Conservation (phyloP, 2,797 vertebrate genomes). For the Lepilemur septentrionalis region DNA sequence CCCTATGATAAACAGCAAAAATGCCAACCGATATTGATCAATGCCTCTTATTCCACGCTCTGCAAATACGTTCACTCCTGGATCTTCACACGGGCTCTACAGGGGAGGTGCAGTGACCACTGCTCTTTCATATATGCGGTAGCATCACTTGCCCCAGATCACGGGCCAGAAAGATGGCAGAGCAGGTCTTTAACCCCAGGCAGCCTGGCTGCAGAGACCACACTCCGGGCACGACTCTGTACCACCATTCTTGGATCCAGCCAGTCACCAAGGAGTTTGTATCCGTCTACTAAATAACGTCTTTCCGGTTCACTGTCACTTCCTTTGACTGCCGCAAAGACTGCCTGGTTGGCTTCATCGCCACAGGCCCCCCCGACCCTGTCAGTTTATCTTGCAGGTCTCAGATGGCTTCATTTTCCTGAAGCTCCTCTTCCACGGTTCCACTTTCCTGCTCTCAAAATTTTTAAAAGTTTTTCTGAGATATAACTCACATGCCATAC, state of each 20-base stretch:
- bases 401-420: fast-evolving
- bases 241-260: fast-evolving
- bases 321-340: background rate
- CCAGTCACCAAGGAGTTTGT: fast-evolving
- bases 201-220: background rate
- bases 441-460: background rate
- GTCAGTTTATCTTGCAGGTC: background rate
- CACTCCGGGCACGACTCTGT: fast-evolving
- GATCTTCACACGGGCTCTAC: background rate
- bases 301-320: fast-evolving
- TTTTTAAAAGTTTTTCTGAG: background rate
- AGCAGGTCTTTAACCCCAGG: background rate
- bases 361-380: background rate
- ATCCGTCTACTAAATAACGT: fast-evolving
- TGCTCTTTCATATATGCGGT: fast-evolving
- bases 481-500: background rate
- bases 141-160: background rate
- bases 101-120: fast-evolving
- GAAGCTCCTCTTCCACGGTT: fast-evolving
- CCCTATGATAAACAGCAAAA: background rate
- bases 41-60: background rate
- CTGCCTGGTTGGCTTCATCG: background rate
- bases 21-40: fast-evolving
- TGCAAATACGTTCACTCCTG: fast-evolving
- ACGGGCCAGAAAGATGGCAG: background rate